Evolutionary conservation across 2,797 vertebrate species (phyloP), one percentile per base, ranked within the genome.

Genomic region (Ibycter americanus): DNA sequence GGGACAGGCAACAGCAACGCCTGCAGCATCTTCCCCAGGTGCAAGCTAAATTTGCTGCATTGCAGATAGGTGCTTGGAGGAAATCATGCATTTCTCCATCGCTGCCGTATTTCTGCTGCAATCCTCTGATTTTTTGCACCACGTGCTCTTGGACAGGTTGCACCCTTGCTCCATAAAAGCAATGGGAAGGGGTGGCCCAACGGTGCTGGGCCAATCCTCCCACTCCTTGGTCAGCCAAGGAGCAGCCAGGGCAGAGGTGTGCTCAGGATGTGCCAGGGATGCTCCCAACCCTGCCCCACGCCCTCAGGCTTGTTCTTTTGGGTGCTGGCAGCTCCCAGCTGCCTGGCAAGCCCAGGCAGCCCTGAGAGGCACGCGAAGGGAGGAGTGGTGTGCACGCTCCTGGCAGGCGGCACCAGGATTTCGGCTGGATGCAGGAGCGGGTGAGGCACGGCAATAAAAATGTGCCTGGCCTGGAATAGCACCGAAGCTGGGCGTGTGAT

Each of bases 111-210:
- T 86, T 27, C 55, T 42, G 23, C 40, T 6, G 32, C 1, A 1
- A 55, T 9, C 31, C 54, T 29, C 84, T 1, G 15, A 0, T 4
- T 22, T 46, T 38, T 19, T 9, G 3, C 74, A 16, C 51, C n/a
- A 0, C 1, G 0, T 40, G 34, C 14, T 42, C n/a, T 5, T 0
- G 29, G 13, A 27, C 5, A 0, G 42, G 72, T 62, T 32, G 25
- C 52, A 5, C n/a, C 54, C 15, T 51, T 8, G 26, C 49, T n/a
- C 82, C 36, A 4, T 66, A 56, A 87, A 87, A 52, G 18, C 55
- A 36, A 6, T 6, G 20, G 3, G 40, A 23, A 73, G 15, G 32
- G 32, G 6, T 23, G 76, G 8, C 56, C 34, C 3, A 3, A 5
- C 1, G 17, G 18, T 25, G 55, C 59, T 1, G 5, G 40, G 29